phyloP scores from a whole-genome alignment of 2,113 vertebrate genomes.

The Amblyopsis rosae region DNA sequence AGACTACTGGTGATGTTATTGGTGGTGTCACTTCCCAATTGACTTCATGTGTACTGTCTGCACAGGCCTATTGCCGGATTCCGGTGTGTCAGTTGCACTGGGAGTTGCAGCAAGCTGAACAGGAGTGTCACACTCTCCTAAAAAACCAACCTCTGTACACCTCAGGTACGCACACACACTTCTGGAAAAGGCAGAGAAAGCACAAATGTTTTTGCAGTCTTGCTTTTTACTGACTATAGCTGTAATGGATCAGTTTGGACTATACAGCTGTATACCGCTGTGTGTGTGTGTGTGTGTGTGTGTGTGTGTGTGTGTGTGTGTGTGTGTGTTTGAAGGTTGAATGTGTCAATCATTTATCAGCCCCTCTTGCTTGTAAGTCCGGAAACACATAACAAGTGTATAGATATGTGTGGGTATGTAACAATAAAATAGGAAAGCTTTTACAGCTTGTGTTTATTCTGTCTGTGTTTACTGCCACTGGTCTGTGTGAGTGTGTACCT shows the following conservation, averaged over 20 bases:
- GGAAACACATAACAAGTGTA: neutral
- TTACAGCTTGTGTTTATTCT: neutral
- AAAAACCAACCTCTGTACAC: neutral
- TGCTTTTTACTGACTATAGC: too few species aligned
- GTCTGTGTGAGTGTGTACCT: slow-evolving; percentile 2
- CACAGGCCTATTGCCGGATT: slow-evolving; percentile 63
- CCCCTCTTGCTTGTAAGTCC: too few species aligned
- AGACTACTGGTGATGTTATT: slow-evolving; percentile 21
- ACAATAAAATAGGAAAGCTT: neutral
- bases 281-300: slow-evolving; percentile 7
- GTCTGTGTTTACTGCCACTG: neutral
- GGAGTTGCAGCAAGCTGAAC: slow-evolving; percentile 66
- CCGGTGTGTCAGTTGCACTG: slow-evolving; percentile 69
- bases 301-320: slow-evolving; percentile 5
- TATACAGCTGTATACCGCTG: neutral
- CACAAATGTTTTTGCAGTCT: too few species aligned
- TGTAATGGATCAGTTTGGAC: too few species aligned
- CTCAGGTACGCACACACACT: slow-evolving; percentile 45
- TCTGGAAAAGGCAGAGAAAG: too few species aligned
- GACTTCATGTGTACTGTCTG: slow-evolving; percentile 7
- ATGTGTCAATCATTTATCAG: too few species aligned
- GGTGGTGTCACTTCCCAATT: neutral
- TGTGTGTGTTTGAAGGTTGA: neutral
- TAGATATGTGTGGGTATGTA: neutral
- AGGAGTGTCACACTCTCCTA: slow-evolving; percentile 60